phyloP scores from a whole-genome alignment of 2,113 vertebrate species.

The Strix uralensis region DNA sequence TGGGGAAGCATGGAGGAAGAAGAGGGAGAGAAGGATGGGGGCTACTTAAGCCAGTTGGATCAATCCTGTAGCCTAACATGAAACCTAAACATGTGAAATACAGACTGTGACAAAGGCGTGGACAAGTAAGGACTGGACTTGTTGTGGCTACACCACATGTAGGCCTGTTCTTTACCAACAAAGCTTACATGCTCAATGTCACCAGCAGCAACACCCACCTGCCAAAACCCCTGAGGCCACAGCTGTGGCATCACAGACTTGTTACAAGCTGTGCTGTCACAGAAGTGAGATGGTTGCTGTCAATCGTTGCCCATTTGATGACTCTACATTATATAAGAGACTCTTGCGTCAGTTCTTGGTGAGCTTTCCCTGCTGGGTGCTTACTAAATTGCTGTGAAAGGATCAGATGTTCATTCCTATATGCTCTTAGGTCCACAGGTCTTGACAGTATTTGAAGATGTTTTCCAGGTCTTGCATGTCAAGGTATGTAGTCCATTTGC shows the following conservation, averaged over 20 bases:
- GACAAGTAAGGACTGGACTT: not conserved
- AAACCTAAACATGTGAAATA: not conserved
- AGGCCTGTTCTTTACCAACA: not conserved
- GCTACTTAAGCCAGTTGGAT: not conserved
- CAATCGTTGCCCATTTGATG: not conserved
- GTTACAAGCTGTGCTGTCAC: not conserved
- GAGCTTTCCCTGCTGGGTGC: not conserved
- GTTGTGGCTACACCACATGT: not conserved
- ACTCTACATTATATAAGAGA: not conserved
- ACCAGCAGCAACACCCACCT: not conserved
- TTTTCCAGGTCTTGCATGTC: not conserved
- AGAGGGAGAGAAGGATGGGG: not conserved
- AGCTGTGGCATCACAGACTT: not conserved
- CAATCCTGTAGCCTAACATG: not conserved
- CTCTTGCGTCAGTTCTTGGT: not conserved
- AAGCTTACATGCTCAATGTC: not conserved
- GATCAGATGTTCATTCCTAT: not conserved
- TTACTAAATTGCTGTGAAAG: not conserved
- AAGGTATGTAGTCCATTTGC: not conserved
- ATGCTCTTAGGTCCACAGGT: not conserved
- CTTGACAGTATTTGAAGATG: not conserved
- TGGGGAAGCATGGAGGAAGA: not conserved
- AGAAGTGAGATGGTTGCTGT: not conserved
- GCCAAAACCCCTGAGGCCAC: not conserved
- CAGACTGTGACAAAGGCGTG: not conserved